These are phyloP conservation scores for Physella acuta DNA, from an alignment of 1,140 invertebrate species.

Conservation along the genomic window DNA sequence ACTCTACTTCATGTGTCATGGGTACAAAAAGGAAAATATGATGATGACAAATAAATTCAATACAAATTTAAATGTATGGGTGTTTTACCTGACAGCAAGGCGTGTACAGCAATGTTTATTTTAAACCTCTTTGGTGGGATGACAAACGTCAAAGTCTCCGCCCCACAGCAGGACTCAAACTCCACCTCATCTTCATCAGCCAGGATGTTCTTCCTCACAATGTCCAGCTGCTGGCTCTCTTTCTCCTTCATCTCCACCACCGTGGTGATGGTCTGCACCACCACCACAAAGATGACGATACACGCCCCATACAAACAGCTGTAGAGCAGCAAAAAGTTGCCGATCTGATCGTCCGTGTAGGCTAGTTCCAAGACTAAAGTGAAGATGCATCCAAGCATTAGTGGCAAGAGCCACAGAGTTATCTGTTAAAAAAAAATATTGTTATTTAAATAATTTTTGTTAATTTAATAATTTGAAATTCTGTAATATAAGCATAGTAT, in stretches of 20 bases:
- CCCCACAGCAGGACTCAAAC: slow-evolving; percentile 54
- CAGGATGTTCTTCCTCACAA: slow-evolving; percentile 45
- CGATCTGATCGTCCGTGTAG: slow-evolving; percentile 32
- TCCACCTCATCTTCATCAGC: slow-evolving; percentile 56
- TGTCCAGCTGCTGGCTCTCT: slow-evolving; percentile 29
- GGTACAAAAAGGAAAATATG: no score
- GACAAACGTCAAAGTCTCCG: slow-evolving; percentile 53
- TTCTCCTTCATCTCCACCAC: slow-evolving; percentile 40
- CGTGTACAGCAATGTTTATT: slow-evolving; percentile 53
- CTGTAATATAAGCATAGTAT: not conserved
- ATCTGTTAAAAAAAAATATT: slow-evolving; percentile 26
- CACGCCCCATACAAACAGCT: slow-evolving; percentile 47
- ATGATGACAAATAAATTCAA: no score
- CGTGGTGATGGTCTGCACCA: slow-evolving; percentile 44
- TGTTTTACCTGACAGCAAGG: slow-evolving; percentile 47
- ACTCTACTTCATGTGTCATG: no score
- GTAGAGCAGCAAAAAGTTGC: slow-evolving; percentile 40
- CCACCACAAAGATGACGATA: slow-evolving; percentile 47
- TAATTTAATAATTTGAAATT: not conserved
- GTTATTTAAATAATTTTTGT: not conserved
- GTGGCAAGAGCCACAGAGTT: slow-evolving; percentile 49
- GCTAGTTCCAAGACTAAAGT: slow-evolving; percentile 49
- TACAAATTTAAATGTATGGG: no score
- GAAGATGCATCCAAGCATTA: slow-evolving; percentile 51
- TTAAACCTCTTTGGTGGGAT: slow-evolving; percentile 54